Evolutionary conservation across 2,797 vertebrate species (phyloP), one percentile per base, ranked within the genome.

Genomic region (Sebastes hubbsi): DNA sequence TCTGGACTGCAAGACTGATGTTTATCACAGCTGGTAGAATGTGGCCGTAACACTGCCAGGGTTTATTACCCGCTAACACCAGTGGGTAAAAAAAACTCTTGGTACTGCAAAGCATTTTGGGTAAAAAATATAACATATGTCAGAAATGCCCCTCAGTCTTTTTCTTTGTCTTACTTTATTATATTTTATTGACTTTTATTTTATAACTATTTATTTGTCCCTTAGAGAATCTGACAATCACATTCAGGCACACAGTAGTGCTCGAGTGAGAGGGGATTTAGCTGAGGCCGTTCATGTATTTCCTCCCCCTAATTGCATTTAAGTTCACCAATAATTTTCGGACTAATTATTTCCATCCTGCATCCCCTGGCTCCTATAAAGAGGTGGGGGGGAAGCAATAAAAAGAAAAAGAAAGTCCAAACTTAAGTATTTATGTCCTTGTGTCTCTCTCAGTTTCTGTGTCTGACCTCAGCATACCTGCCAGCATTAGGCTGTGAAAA

Each of bases 21-120:
- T 86, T 87, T 89, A 87, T 91, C 87, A 75, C 89, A 88, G 82
- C 88, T 64, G 66, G 81, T 63, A 20, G 70, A 73, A 75, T 61
- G 58, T 42, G 67, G 58, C 20, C 18, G 9, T n/a, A 60, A 58
- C 58, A 76, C 69, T 75, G 77, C 60, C 59, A 2, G 72, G 60
- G 75, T 82, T 82, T 79, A 75, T 83, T 80, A 78, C n/a, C 72
- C 49, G 42, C 84, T 49, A 63, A 80, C 59, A 63, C 32, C 27
- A 54, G 27, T 30, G 56, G 20, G 49, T 54, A 29, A 7, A 22
- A 9, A 46, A 58, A 74, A n/a, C 36, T 73, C 2, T 13, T 14
- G 22, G 0, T 42, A 38, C 63, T 66, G 64, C 64, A 72, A 69
- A 38, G 59, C 10, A 67, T 61, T 77, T 68, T 29, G 27, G 22